These are phyloP conservation scores for Rhodophaea formosa DNA, from an alignment of 2,888 invertebrate genomes.

Conservation along the genomic window DNA sequence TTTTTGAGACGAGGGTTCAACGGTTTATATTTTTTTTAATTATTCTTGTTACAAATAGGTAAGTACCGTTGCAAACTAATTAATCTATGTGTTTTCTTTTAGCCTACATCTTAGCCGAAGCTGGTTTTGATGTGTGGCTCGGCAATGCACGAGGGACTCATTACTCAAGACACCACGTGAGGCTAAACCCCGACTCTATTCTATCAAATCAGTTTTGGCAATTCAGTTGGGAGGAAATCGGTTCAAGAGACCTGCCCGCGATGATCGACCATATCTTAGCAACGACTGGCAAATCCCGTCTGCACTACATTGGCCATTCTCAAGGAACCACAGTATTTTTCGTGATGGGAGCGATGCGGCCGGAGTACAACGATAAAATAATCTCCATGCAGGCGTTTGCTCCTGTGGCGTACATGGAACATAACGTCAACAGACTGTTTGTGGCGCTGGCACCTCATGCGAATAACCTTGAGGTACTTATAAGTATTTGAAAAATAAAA, in stretches of 20 bases:
- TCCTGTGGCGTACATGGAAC: constrained; percentile 81
- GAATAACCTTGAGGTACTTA: constrained; percentile 50
- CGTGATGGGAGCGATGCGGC: constrained; percentile 81
- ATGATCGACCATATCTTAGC: constrained; percentile 85
- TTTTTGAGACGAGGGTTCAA: too few species aligned
- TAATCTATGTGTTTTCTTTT: constrained; percentile 14
- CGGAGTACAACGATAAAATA: constrained; percentile 84
- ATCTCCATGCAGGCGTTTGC: constrained; percentile 82
- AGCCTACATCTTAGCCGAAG: constrained; percentile 78
- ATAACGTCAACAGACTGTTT: constrained; percentile 69
- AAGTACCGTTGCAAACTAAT: background rate
- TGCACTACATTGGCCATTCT: constrained; percentile 90
- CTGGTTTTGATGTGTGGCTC: constrained; percentile 88
- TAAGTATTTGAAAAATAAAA: background rate
- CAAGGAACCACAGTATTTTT: constrained; percentile 83
- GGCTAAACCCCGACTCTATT: constrained; percentile 47
- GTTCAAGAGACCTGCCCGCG: constrained; percentile 86
- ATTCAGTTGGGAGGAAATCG: constrained; percentile 91
- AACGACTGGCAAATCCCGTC: constrained; percentile 75
- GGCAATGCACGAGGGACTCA: constrained; percentile 88
- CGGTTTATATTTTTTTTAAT: background rate
- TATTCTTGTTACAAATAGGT: background rate
- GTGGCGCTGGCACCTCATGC: constrained; percentile 57
- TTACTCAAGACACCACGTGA: constrained; percentile 80
- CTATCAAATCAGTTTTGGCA: constrained; percentile 75